Evolutionary conservation across 2,888 invertebrate genomes (phyloP), one percentile per base, ranked within the genome.

Genomic region (Cheiracanthium punctorium): DNA sequence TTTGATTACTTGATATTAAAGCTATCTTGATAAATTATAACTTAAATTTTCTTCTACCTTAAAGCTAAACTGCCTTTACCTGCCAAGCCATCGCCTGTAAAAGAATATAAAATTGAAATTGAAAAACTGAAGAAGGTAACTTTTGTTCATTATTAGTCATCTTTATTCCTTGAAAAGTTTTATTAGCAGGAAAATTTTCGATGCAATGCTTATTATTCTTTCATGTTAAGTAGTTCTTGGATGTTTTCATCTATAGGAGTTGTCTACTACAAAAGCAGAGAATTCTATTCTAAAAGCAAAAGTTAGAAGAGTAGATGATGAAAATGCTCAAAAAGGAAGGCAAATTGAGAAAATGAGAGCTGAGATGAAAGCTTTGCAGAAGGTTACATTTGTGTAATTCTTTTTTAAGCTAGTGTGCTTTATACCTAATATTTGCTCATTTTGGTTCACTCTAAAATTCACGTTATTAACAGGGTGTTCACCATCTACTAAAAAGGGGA

Each of bases 241-340:
- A n/a, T n/a, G n/a, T n/a, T n/a, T n/a, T n/a, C n/a, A n/a, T 20
- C 28, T 71, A 12, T 90, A 91, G 91, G 90, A 91, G 89, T 90
- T 92, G 32, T 81, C 90, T n/a, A 88, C 88, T 17, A 64, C 91
- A 41, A 91, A 90, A 76, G 91, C 91, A 76, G 92, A 92, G 33
- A 91, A 90, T 73, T 89, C 91, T 10, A 90, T 90, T 64, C 88
- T 91, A 89, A 91, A 90, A 88, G 90, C 91, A 8, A 91, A 91
- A 88, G 89, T 91, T 14, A 89, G 91, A 75, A 89, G 91, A 80
- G 88, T 91, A 17, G 92, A 92, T 87, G 91, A 92, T 89, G 91
- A 92, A 82, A 91, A 91, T 80, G 79, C 90, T 37, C 91, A 91
- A 82, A 92, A 92, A 90, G 91, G 90, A 43, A 82, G 80, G 52